Conservation (phyloP, 64 coral and sea anemone species). For the Actinia equina region DNA sequence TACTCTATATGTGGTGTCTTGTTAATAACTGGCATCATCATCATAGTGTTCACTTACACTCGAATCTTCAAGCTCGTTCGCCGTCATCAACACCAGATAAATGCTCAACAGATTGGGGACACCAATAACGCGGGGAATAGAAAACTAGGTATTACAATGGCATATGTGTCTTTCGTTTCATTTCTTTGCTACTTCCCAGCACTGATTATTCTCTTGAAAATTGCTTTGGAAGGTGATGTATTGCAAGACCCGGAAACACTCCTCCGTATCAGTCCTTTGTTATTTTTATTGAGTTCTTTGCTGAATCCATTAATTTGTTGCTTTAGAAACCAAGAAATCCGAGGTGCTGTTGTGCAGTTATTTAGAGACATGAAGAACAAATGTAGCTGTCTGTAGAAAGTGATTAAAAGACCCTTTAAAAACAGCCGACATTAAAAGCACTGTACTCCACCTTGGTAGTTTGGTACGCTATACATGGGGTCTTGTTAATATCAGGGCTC, state of each 20-base stretch:
- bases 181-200: background rate
- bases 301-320: background rate
- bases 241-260: background rate
- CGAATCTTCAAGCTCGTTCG: background rate
- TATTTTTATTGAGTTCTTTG: background rate
- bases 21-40: too few relatives aligned
- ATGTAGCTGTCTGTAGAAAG: background rate
- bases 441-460: too few relatives aligned
- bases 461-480: too few relatives aligned
- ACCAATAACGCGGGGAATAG: background rate
- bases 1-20: too few relatives aligned
- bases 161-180: background rate
- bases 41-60: background rate
- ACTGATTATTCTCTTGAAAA: background rate
- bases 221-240: background rate
- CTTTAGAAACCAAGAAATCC: background rate
- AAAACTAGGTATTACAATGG: slow-evolving; percentile 1
- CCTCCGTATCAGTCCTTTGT: background rate
- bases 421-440: too few relatives aligned
- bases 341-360: background rate
- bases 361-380: background rate
- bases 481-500: too few relatives aligned
- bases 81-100: slow-evolving; percentile 9
- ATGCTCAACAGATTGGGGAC: background rate
- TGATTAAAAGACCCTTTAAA: too few relatives aligned